These are phyloP conservation scores for Pseudomyrmex pallidus DNA, from an alignment of 1,140 invertebrate genomes.

Conservation along the genomic window DNA sequence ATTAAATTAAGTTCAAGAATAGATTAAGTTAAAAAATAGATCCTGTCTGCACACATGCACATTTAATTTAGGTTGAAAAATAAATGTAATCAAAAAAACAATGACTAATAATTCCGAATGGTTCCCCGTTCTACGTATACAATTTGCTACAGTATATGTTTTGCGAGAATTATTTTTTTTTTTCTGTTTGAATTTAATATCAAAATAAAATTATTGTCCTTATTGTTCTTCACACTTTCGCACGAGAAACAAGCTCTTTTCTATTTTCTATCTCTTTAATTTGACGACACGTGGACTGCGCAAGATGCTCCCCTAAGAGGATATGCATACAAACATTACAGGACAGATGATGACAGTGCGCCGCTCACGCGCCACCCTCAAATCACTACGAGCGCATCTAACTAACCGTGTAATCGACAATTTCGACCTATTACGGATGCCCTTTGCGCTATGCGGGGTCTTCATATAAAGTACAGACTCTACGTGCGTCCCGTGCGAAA, in stretches of 20 bases:
- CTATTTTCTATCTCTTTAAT: constrained; percentile 27
- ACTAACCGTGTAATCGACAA: constrained; percentile 85
- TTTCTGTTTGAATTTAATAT: neutral
- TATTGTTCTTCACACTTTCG: neutral
- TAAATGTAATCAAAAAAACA: neutral
- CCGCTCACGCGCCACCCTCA: constrained; percentile 74
- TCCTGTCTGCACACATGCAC: too few relatives aligned
- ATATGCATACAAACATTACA: constrained; percentile 54
- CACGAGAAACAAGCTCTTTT: neutral
- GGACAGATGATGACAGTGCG: constrained; percentile 76
- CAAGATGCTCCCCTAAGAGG: constrained; percentile 17
- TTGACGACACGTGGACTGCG: constrained; percentile 35
- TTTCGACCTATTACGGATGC: constrained; percentile 79
- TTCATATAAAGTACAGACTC: constrained; percentile 25
- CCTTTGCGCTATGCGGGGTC: constrained; percentile 44
- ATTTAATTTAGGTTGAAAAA: too few relatives aligned
- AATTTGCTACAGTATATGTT: neutral
- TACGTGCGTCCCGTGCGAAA: neutral
- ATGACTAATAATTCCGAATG: neutral
- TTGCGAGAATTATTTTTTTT: neutral
- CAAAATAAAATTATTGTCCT: too few relatives aligned
- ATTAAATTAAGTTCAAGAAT: neutral
- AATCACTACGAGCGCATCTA: constrained; percentile 82
- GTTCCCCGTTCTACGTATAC: neutral
- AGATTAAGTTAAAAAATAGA: neutral